phyloP scores from a whole-genome alignment of 2,797 vertebrate species.

The Tenualosa ilisha region DNA sequence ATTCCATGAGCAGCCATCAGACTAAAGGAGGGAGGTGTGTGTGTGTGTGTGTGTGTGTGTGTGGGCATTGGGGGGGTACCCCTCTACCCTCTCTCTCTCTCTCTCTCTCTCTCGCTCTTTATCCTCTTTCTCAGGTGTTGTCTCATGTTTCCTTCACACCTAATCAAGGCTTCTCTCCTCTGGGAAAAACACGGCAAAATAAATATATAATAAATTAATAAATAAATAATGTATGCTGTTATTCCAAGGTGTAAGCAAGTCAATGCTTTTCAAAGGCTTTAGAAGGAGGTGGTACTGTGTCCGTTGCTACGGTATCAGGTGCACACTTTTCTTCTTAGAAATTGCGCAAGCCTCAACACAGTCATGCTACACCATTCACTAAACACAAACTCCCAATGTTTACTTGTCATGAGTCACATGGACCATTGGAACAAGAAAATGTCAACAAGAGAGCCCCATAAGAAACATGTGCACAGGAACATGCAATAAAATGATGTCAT shows the following conservation, averaged over 20 bases:
- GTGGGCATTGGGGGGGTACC: neutral
- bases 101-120: neutral
- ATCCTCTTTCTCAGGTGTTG: neutral
- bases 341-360: neutral
- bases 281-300: neutral
- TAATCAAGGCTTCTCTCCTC: neutral
- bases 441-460: neutral
- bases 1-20: conserved; percentile 75
- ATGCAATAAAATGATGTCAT: neutral
- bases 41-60: conserved; percentile 24
- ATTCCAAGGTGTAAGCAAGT: neutral
- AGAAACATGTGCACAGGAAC: neutral
- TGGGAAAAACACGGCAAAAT: neutral
- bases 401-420: neutral
- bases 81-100: neutral
- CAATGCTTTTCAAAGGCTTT: neutral
- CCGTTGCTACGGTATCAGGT: neutral
- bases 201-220: no score
- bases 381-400: neutral
- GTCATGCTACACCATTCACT: conserved; percentile 3
- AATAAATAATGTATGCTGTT: no score
- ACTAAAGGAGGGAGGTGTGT: conserved; percentile 49
- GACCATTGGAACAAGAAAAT: neutral
- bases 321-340: neutral
- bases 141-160: neutral